Base-by-base conservation (phyloP, 2,797 vertebrate species). In the Tadarida brasiliensis region DNA sequence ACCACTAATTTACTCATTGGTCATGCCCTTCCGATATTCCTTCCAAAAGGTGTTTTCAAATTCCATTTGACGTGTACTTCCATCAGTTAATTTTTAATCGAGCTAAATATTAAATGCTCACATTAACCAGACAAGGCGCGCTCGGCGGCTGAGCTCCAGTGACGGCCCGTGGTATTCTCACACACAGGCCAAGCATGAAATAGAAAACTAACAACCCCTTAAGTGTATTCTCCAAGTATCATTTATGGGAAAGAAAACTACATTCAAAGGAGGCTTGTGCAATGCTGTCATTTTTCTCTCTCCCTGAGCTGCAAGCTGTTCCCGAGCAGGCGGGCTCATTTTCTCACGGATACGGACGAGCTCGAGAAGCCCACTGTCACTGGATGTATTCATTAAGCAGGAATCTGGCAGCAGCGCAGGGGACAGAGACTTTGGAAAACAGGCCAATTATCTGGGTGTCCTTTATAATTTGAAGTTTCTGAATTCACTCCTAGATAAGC, bases 361-460 rank as follows among this genome's bases (percentile, higher is more conserved):
- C 97, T 95, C 87, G 92, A 97, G 97, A 94, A 96, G 22, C 95
- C 95, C 94, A 97, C 97, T 97, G 97, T 97, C 97, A 96, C 97
- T 97, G 97, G 97, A 95, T 97, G 97, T 93, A 76, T 97, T 98
- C 97, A 98, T 97, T 98, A 97, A 96, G 97, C 67, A 84, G 77
- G 96, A 94, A 96, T 97, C 96, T 97, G 97, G 95, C 73, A 39
- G 70, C 14, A 93, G 71, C 68, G 56, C 91, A 63, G 94, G 86
- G 94, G 90, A 95, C 92, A 95, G 61, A 67, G n/a, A 94, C 94
- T 97, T 87, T 94, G 92, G 96, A 97, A 94, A 76, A 5, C 47
- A 35, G 78, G 93, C 91, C 97, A 97, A 91, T 97, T 97, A 97
- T 97, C 97, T 94, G 97, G 96, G 92, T 90, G 92, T 97, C 95